Evolutionary conservation across 2,113 vertebrate genomes (phyloP).

Genomic region (Speoplatyrhinus poulsoni): DNA sequence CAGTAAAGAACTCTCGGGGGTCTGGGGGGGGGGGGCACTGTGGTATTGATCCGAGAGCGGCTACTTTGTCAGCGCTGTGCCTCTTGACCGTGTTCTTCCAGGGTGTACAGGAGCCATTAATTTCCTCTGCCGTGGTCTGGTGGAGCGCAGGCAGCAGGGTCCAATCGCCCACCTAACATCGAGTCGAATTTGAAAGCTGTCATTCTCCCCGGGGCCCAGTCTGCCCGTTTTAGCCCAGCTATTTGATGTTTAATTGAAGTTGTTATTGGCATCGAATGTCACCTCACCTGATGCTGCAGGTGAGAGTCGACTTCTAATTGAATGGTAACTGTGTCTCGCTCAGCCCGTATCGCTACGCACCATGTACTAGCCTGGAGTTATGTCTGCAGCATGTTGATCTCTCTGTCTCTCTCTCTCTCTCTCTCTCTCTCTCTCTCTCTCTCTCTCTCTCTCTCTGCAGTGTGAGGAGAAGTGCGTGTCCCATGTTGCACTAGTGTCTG

Average conservation of each 20-base stretch:
- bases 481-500: conserved; percentile 92
- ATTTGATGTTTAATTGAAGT: conserved; percentile 77
- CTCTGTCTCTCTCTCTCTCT: conserved; percentile 7
- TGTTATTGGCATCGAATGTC: conserved; percentile 73
- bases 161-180: conserved; percentile 43
- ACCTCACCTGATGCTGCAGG: conserved; percentile 71
- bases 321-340: conserved; percentile 65
- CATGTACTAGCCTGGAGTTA: conserved; percentile 62
- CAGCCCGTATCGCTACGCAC: conserved; percentile 54
- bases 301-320: conserved; percentile 73
- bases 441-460: conserved; percentile 3
- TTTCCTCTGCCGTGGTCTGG: conserved; percentile 49
- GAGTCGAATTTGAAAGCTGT: conserved; percentile 53
- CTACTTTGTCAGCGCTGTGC: conserved; percentile 50
- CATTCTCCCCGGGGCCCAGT: conserved; percentile 57
- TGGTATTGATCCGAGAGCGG: conserved; percentile 48
- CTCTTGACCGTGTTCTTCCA: conserved; percentile 54
- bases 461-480: conserved; percentile 82
- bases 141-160: conserved; percentile 33
- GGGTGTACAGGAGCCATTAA: conserved; percentile 55
- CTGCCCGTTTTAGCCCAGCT: conserved; percentile 64
- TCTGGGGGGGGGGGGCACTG: conserved; percentile 10
- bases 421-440: neutral
- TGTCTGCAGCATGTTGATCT: conserved; percentile 51
- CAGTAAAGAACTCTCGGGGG: conserved; percentile 22